Base-by-base conservation (phyloP, 2,113 vertebrate species). In the rabbit (Oryctolagus cuniculus) region DNA sequence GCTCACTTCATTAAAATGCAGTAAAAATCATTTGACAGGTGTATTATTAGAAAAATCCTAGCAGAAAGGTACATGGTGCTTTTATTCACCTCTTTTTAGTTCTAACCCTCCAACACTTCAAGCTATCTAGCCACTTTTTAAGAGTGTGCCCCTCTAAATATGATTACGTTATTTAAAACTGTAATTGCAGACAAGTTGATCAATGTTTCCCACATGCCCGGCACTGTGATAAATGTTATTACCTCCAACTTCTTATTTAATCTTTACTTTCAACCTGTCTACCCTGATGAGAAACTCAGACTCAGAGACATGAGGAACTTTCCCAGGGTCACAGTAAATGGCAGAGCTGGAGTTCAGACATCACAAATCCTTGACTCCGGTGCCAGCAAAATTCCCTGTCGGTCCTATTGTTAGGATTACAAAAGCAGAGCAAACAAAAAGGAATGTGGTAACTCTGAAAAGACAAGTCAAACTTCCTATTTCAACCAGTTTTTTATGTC, bases 31-130 rank as follows among this genome's bases (percentile, higher is more conserved):
- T 10, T 24, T 74, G 74, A 64, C 79, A 75, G 91, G 73, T 61
- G 38, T 69, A 27, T 55, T 58, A 36, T 12, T 31, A 63, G 63
- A 81, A 95, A 85, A 94, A n/a, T 24, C 90, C 82, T 86, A 79
- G n/a, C 80, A 38, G 36, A 73, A 53, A 66, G 29, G 25, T 29
- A 91, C 55, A 19, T 1, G 4, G 31, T 22, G 15, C 81, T 49
- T 79, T 36, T 72, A 80, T n/a, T 80, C 72, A 66, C 13, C 61
- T 61, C 64, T 80, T 85, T 61, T 36, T 16, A 25, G 27, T 66
- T 69, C 58, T 91, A 86, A 94, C 67, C 77, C 72, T 72, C 84
- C 44, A 36, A 89, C 6, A 90, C 34, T 72, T 69, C 38, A 53
- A 13, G 51, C 31, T 51, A 53, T 19, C 61, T 61, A 5, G 13